Base-by-base conservation (phyloP, 2,113 vertebrate genomes). In the Hyla sarda region DNA sequence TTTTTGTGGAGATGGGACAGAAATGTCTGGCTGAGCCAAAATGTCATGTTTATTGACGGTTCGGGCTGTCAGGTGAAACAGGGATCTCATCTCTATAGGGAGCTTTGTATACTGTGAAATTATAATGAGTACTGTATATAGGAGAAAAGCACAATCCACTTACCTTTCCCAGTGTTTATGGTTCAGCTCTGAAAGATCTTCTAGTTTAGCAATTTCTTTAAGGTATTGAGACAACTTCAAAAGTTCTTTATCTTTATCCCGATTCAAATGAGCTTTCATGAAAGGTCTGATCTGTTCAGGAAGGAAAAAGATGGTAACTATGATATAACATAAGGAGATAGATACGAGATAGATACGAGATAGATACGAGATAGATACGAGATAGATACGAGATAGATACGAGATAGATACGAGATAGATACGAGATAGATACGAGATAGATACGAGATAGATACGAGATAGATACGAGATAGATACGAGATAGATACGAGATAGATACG, bases 161-260 rank as follows among this genome's bases (percentile, higher is more conserved):
- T 92, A 99, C 98, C 96, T 97, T 94, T 99, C 98, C 98, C 98
- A 99, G 88, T 99, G 97, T 94, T 99, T 99, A 92, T 99, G 98
- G 92, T 99, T 99, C 88, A 99, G 96, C 71, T 96, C 95, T 88
- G 96, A 95, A 88, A 99, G 97, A 92, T 99, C 97, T 2, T 98
- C 97, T 89, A 99, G 94, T 90, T 98, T 97, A 89, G 97, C 96
- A 87, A 99, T 99, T 93, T 99, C 98, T 93, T 97, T 98, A 90
- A 99, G 96, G 90, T 99, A 99, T n/a, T 98, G 96, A 84, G 98
- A 97, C 87, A 99, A 95, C 91, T 99, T 99, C 88, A 97, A 93
- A 87, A 99, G 96, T 88, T 99, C 97, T 88, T 95, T 96, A 93
- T 99, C 98, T 93, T 97, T 98, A 92, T 99, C 97, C 80, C 97